phyloP scores from a whole-genome alignment of 2,113 vertebrate species.

The Dromiciops gliroides region DNA sequence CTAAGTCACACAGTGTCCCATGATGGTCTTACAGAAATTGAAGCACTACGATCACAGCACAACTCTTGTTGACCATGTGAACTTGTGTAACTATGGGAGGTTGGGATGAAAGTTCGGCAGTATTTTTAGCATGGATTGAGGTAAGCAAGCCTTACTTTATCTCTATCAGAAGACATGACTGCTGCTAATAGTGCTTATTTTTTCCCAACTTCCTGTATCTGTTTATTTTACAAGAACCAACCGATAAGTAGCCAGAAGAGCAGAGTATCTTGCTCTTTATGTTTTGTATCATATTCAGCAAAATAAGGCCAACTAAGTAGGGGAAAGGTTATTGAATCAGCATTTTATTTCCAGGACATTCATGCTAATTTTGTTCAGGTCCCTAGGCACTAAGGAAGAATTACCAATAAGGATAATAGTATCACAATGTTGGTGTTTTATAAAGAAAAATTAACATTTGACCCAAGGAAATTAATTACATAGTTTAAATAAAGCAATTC shows the following conservation, averaged over 20 bases:
- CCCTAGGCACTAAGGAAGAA: neutral
- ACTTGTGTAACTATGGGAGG: slow-evolving; percentile 74
- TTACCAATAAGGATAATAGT: neutral
- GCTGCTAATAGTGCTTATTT: slow-evolving; percentile 61
- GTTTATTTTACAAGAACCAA: slow-evolving; percentile 75
- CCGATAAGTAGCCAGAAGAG: slow-evolving; percentile 73
- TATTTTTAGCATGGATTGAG: slow-evolving; percentile 63
- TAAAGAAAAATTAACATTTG: neutral
- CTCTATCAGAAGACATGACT: slow-evolving; percentile 58
- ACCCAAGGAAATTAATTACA: neutral
- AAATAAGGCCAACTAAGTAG: slow-evolving; percentile 51
- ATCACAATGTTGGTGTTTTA: neutral
- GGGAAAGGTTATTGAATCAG: slow-evolving; percentile 53
- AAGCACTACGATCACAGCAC: slow-evolving; percentile 44
- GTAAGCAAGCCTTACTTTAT: slow-evolving; percentile 74
- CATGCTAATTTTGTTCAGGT: neutral
- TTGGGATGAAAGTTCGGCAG: slow-evolving; percentile 58
- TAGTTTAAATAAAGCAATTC: neutral
- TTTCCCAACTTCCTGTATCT: slow-evolving; percentile 73
- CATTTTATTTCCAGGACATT: slow-evolving; percentile 15
- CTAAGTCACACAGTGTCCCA: slow-evolving; percentile 50
- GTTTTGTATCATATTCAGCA: slow-evolving; percentile 55
- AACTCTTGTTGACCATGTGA: slow-evolving; percentile 68
- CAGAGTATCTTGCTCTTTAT: slow-evolving; percentile 44
- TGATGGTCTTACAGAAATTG: slow-evolving; percentile 38